Base-by-base conservation (phyloP, 1,140 invertebrate species). In the Drosophila sulfurigaster region DNA sequence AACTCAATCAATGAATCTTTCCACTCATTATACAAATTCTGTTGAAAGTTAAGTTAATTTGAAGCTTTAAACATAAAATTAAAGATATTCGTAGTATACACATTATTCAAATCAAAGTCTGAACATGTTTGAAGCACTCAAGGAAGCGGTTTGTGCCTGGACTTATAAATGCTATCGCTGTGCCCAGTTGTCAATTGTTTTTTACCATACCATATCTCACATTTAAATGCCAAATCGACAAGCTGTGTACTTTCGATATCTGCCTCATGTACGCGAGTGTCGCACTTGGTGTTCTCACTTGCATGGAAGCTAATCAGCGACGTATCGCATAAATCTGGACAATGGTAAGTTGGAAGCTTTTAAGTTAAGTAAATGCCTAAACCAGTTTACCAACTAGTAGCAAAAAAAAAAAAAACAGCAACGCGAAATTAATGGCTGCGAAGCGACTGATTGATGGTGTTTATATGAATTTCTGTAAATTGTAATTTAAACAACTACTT, bases 391-490 rank as follows among this genome's bases (percentile, higher is more conserved):
- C 13, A 75, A 46, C 43, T 60, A 48, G 38, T 48, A 28, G 51
- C 10, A 41, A 51, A 15, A 43, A 15, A 16, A 6, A 8, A 56
- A 16, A 43, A 28, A 28, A 41, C 20, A 60, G 11, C 32, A 32
- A 32, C 35, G 35, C n/a, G n/a, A 41, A 75, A 75, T 74, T 65
- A 71, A 65, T 59, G 32, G 60, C 46, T 73, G 52, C 66, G 57
- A 52, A 35, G 38, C 13, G 43, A 49, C 48, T 81, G 81, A 88
- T 83, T 75, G 80, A 88, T 88, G 83, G 76, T 68, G 76, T 74
- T 51, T 32, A 41, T 48, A 57, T 64, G 57, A 76, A 49, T n/a
- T 54, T 48, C 38, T 46, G 54, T 57, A 56, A 56, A 65, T 65
- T 52, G 51, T 65, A 64, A 52, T 64, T 20, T 43, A 25, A 25